phyloP scores from a whole-genome alignment of 2,113 vertebrate species.

The Echinops telfairi region DNA sequence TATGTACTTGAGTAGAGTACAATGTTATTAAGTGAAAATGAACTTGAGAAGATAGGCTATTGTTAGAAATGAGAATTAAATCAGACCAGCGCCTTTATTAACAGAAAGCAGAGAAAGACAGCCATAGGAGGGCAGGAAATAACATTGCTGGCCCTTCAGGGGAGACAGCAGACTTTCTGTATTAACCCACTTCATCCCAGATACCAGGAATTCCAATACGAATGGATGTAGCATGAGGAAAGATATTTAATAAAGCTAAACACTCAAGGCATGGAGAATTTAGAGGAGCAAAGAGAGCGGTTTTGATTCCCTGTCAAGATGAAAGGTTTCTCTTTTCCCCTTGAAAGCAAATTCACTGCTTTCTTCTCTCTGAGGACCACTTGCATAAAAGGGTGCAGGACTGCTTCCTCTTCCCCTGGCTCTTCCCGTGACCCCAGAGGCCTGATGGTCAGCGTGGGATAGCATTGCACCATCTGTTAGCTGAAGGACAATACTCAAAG shows the following conservation, averaged over 20 bases:
- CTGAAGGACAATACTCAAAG: background rate
- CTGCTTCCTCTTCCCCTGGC: background rate
- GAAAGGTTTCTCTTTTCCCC: background rate
- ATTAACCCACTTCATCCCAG: background rate
- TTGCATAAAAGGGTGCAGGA: background rate
- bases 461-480: background rate
- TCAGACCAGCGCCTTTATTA: background rate
- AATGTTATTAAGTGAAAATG: conserved; percentile 41
- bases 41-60: conserved; percentile 41
- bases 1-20: background rate
- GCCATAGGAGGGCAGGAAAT: background rate
- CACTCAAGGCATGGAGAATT: background rate
- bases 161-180: background rate
- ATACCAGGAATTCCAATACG: background rate
- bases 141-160: background rate
- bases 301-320: conserved; percentile 3
- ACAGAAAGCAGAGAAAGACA: background rate
- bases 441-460: background rate
- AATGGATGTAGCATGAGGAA: background rate
- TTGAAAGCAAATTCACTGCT: background rate
- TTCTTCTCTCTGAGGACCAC: background rate
- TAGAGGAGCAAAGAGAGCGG: background rate
- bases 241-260: background rate
- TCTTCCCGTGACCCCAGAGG: background rate
- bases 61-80: conserved; percentile 47